These are phyloP conservation scores for Scolopax bukidnonensis DNA, from an alignment of 2,797 vertebrate species.

Conservation along the genomic window DNA sequence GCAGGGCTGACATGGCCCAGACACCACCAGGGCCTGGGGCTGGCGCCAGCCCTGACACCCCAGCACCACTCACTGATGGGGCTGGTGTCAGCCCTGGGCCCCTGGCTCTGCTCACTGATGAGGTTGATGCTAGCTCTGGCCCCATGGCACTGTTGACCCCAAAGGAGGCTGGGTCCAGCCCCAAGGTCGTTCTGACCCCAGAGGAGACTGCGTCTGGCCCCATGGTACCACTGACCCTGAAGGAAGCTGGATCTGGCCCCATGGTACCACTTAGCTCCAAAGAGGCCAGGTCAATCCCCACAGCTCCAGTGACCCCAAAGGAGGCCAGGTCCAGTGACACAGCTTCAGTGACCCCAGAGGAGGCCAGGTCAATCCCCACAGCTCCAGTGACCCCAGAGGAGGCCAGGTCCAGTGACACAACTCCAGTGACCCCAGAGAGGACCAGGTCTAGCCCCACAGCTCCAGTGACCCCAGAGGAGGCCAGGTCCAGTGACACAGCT, in stretches of 20 bases:
- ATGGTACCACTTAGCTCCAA: neutral
- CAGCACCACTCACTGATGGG: rapidly evolving
- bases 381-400: rapidly evolving
- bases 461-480: neutral
- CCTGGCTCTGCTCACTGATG: neutral
- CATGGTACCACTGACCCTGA: conserved; percentile 53
- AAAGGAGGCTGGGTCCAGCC: neutral
- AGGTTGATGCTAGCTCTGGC: neutral
- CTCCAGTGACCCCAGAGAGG: neutral
- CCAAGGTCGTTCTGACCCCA: neutral
- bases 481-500: neutral
- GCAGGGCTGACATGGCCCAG: neutral
- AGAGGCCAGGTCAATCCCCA: neutral
- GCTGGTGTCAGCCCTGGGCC: neutral
- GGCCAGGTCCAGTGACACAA: rapidly evolving
- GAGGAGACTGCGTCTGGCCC: neutral
- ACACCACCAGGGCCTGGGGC: neutral
- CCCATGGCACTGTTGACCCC: neutral
- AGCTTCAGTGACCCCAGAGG: conserved; percentile 58
- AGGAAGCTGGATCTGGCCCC: conserved; percentile 66
- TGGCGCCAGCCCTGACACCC: rapidly evolving
- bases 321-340: neutral
- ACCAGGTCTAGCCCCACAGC: rapidly evolving
- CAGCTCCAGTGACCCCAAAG: rapidly evolving
- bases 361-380: conserved; percentile 22